These are phyloP conservation scores for Myocastor coypus DNA, from an alignment of 2,113 vertebrate genomes.

Conservation along the genomic window DNA sequence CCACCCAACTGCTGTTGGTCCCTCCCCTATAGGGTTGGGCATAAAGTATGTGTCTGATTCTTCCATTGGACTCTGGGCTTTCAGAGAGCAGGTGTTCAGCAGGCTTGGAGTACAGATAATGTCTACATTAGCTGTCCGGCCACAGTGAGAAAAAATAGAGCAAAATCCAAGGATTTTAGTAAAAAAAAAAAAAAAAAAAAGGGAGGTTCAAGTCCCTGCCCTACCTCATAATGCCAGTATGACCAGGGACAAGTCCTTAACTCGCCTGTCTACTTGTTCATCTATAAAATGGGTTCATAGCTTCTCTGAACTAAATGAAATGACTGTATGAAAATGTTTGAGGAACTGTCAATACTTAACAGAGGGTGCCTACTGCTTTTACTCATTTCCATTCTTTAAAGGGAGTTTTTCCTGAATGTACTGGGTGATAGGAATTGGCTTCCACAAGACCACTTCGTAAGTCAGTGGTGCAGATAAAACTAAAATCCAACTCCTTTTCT, in stretches of 20 bases:
- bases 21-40: neutral
- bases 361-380: neutral
- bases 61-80: neutral
- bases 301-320: neutral
- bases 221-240: neutral
- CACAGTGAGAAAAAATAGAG: neutral
- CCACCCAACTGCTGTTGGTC: neutral
- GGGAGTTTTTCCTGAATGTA: neutral
- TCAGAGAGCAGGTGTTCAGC: neutral
- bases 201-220: neutral
- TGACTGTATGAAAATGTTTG: neutral
- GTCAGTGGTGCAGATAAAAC: neutral
- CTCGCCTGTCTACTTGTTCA: neutral
- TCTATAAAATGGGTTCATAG: neutral
- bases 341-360: neutral
- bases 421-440: neutral
- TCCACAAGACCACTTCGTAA: neutral
- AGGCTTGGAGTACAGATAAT: neutral
- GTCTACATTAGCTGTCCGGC: neutral
- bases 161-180: neutral
- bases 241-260: neutral
- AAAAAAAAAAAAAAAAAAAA: neutral
- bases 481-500: neutral
- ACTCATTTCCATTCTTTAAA: neutral
- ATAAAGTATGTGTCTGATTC: neutral